Base-by-base conservation (phyloP, 2,888 invertebrate genomes). In the Syritta pipiens region DNA sequence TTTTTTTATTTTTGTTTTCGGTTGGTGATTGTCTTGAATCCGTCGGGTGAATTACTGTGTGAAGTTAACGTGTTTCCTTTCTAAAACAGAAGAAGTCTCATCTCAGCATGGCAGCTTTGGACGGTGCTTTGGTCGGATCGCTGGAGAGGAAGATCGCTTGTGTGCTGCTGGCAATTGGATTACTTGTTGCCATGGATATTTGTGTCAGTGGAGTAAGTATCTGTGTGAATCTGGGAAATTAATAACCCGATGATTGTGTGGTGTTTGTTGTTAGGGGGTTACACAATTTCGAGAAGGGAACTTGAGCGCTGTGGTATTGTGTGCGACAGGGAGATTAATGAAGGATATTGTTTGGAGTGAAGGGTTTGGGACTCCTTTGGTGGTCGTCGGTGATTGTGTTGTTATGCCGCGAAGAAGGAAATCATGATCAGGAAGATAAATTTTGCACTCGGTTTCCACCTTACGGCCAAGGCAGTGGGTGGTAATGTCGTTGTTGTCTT, bases 201-300 rank as follows among this genome's bases (percentile, higher is more conserved):
- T 86, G 87, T 86, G 89, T 88, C 85, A 88, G 86, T 86, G 88
- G 88, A 86, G 88, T 88, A 87, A 88, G 88, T 88, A 65, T 55
- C 51, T 63, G 59, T 77, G 71, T 71, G 59, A 67, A 55, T 60
- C 59, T 10, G 35, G 65, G 48, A 55, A 72, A 77, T 67, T 71
- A 76, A 57, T 63, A 76, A 63, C 62, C 49, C 35, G 5, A 28
- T 37, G 44, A 62, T 57, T 76, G 49, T 48, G 63, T 59, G 35
- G 32, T 63, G n/a, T n/a, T n/a, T n/a, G n/a, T n/a, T n/a, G n/a
- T n/a, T n/a, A n/a, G n/a, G n/a, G 28, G 37, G 69, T 76, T 76
- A 59, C 76, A 76, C 63, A 76, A 76, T 44, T 46, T 53, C n/a
- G 9, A 28, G n/a, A 28, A 28, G 2, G 9, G 20, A 6, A 1